Conservation (phyloP, 2,113 vertebrate species). For the Amia ocellicauda region DNA sequence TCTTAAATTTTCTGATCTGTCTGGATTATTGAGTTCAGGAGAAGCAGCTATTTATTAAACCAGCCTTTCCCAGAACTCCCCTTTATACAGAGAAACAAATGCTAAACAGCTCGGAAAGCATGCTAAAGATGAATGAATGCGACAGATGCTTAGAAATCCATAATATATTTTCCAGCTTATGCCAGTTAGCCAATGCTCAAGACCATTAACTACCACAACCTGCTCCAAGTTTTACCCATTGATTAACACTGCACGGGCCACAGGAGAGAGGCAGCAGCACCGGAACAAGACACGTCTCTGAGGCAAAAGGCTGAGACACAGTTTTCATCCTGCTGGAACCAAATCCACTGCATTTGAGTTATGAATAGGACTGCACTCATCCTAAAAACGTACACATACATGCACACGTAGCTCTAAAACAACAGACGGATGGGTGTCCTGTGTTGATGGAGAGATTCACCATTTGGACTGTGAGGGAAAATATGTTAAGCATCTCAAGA, state of each 20-base stretch:
- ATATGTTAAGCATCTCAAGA: too few relatives aligned
- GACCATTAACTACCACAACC: slow-evolving; percentile 50
- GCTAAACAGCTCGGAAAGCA: slow-evolving; percentile 47
- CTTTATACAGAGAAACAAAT: neutral
- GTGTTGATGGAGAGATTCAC: too few relatives aligned
- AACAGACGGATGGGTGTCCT: too few relatives aligned
- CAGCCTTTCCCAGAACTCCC: neutral
- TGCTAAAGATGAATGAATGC: slow-evolving; percentile 63
- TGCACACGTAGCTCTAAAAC: too few relatives aligned
- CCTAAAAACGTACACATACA: neutral
- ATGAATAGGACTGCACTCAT: neutral
- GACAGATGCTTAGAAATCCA: slow-evolving; percentile 56
- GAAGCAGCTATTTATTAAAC: neutral
- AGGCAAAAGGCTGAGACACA: too few relatives aligned
- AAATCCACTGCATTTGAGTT: too few relatives aligned
- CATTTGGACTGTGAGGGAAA: too few relatives aligned
- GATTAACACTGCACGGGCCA: slow-evolving; percentile 43
- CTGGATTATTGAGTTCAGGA: neutral
- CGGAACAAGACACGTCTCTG: too few relatives aligned
- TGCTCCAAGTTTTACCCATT: slow-evolving; percentile 56
- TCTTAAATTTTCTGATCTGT: neutral
- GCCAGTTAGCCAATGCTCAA: slow-evolving; percentile 58
- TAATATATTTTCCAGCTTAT: slow-evolving; percentile 19
- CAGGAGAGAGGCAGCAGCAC: too few relatives aligned
- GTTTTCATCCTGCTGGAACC: too few relatives aligned